Conservation (phyloP, 2,888 invertebrate genomes). For the Pomacea canaliculata region DNA sequence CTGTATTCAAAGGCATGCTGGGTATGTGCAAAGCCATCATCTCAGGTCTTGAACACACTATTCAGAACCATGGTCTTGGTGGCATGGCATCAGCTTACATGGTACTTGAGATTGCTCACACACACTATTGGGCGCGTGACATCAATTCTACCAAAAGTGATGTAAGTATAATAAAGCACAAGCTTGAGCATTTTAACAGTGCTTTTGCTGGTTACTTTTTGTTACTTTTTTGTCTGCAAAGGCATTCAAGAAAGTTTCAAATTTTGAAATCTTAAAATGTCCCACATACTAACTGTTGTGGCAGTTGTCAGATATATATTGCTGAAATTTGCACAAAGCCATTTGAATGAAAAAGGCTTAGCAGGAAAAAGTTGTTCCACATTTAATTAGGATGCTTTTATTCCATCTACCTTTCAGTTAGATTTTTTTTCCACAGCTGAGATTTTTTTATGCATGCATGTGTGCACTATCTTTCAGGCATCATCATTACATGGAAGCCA, state of each 20-base stretch:
- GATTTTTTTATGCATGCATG: not conserved
- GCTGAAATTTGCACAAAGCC: too few relatives aligned
- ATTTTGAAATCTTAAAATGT: too few relatives aligned
- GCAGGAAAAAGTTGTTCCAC: too few relatives aligned
- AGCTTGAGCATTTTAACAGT: not conserved
- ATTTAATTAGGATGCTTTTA: too few relatives aligned
- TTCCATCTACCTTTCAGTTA: too few relatives aligned
- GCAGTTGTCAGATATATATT: too few relatives aligned
- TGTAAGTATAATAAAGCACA: constrained; percentile 39
- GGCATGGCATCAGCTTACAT: constrained; percentile 97
- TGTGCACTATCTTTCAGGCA: constrained; percentile 43
- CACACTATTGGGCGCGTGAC: constrained; percentile 80
- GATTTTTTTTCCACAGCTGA: too few relatives aligned
- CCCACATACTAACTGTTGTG: too few relatives aligned
- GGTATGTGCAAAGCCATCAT: constrained; percentile 91
- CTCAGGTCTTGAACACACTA: constrained; percentile 91
- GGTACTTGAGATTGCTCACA: constrained; percentile 97
- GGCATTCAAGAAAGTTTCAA: too few relatives aligned
- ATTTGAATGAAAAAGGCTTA: too few relatives aligned
- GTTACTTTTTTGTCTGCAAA: not conserved
- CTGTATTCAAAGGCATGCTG: constrained; percentile 96
- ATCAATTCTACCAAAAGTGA: constrained; percentile 60
- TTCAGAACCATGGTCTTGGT: constrained; percentile 91
- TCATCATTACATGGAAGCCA: constrained; percentile 68
- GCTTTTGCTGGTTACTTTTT: not conserved